Base-by-base conservation (phyloP, 2,797 vertebrate species). In the Craterocephalus amniculus region DNA sequence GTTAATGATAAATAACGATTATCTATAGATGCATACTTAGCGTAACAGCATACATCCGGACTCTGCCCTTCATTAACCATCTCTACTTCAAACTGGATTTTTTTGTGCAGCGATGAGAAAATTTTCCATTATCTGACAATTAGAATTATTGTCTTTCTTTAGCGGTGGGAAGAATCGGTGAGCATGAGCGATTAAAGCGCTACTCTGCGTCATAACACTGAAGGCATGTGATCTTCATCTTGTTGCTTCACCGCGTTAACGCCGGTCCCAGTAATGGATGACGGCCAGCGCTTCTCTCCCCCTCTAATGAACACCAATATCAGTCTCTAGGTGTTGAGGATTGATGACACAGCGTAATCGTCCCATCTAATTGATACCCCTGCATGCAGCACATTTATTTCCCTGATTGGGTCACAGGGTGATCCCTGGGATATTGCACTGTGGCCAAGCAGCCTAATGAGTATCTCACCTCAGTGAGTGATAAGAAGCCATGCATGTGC, bases 231-330 rank as follows among this genome's bases (percentile, higher is more conserved):
- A 76, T 80, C 75, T 81, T 63, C 80, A 78, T 80, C 81, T 76
- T 10, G 3, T 20, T 52, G 74, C 59, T 67, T 80, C 64, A 62
- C 78, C 83, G 85, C 69, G 57, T 91, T 88, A 88, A 76, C 52
- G 9, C 77, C 34, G 58, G 79, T 86, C 82, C 87, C 88, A 83
- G 82, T 90, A 83, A 86, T 81, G 76, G 87, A 79, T 87, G 82
- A 86, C 24, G 64, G 49, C 77, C 71, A 0, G 58, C 0, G 27
- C 73, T 61, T 64, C 61, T 67, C 63, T 66, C 76, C 63, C 52
- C 62, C 66, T 10, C 86, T 90, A 90, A 92, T 91, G 88, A 86
- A 84, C 77, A 79, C 61, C 81, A 57, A 43, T 84, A 84, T 90
- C 86, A 64, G 77, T 78, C 79, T 83, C 68, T 61, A 77, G 79